These are phyloP conservation scores for Formica aserva DNA, from an alignment of 2,888 invertebrate genomes.

Conservation along the genomic window DNA sequence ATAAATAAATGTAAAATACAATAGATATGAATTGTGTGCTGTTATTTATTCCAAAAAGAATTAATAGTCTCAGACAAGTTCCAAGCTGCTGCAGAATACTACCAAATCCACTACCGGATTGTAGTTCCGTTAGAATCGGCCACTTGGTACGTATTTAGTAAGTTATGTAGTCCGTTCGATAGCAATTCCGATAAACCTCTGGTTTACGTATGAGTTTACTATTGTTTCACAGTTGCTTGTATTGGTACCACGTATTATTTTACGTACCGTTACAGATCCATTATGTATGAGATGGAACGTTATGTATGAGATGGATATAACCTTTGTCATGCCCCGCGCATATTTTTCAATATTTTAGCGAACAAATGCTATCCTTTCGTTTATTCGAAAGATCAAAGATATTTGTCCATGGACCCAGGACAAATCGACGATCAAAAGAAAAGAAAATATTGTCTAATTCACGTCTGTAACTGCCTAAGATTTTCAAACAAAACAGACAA, in stretches of 20 bases:
- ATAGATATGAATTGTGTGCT: background rate
- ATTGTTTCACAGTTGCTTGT: constrained; percentile 38
- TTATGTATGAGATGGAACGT: constrained; percentile 47
- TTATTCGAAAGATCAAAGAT: constrained; percentile 38
- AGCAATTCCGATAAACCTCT: constrained; percentile 39
- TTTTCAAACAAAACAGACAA: background rate
- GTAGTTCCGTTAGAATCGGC: constrained; percentile 15
- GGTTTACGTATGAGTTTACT: constrained; percentile 26
- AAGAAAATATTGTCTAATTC: background rate
- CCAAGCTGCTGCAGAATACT: background rate
- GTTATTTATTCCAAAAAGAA: background rate
- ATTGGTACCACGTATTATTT: constrained; percentile 22
- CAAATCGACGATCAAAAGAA: background rate
- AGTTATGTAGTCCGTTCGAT: constrained; percentile 35
- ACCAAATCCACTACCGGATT: constrained; percentile 11
- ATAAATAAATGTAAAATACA: background rate
- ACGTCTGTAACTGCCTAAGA: background rate
- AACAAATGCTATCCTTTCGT: constrained; percentile 11
- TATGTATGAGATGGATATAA: constrained; percentile 46
- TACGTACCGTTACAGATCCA: constrained; percentile 12
- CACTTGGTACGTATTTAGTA: constrained; percentile 29
- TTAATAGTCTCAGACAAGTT: background rate
- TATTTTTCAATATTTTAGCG: constrained; percentile 53
- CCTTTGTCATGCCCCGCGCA: constrained; percentile 20
- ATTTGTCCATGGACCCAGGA: background rate